These are phyloP conservation scores for Agelas oroides DNA, from an alignment of 37 sponge, comb jelly and placozoan genomes.

Conservation along the genomic window DNA sequence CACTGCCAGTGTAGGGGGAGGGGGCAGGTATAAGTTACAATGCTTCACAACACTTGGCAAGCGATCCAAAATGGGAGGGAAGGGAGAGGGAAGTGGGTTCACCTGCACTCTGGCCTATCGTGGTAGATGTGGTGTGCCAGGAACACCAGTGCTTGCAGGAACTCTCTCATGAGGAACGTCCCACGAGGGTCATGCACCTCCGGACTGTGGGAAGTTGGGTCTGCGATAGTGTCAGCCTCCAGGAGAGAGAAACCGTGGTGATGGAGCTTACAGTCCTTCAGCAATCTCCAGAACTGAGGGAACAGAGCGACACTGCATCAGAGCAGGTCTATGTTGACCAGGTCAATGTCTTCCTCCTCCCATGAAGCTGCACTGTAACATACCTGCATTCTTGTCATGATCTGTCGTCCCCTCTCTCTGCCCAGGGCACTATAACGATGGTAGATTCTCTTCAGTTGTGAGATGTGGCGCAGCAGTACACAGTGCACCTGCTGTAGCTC, in stretches of 20 bases:
- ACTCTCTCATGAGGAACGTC: constrained; percentile 78
- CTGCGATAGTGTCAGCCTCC: constrained; percentile 38
- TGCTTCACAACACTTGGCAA: no score
- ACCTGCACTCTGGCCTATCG: neutral
- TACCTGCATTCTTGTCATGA: constrained; percentile 23
- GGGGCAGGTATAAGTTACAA: no score
- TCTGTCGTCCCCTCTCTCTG: neutral
- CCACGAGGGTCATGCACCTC: neutral
- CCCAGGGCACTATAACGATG: constrained; percentile 53
- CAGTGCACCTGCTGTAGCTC: constrained; percentile 73
- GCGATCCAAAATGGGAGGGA: no score
- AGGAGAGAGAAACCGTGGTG: constrained; percentile 28
- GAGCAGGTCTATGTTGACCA: no score
- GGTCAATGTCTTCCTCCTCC: no score
- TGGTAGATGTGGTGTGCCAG: constrained; percentile 52
- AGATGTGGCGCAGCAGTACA: constrained; percentile 58
- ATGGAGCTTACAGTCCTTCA: constrained; percentile 71
- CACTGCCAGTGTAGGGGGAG: no score
- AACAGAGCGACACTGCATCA: no score
- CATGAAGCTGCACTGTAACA: no score
- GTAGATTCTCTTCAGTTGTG: constrained; percentile 69
- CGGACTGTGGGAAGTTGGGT: no score
- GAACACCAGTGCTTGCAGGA: constrained; percentile 72
- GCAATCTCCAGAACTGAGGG: constrained; percentile 75
- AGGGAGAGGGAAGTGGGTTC: no score